A percentile compares a stretch with the other conserved stretches of the same genome.
These are phyloP conservation scores for Astropecten irregularis DNA, from an alignment of 53 echinoderm and acorn worm genomes.

Conservation along the genomic window DNA sequence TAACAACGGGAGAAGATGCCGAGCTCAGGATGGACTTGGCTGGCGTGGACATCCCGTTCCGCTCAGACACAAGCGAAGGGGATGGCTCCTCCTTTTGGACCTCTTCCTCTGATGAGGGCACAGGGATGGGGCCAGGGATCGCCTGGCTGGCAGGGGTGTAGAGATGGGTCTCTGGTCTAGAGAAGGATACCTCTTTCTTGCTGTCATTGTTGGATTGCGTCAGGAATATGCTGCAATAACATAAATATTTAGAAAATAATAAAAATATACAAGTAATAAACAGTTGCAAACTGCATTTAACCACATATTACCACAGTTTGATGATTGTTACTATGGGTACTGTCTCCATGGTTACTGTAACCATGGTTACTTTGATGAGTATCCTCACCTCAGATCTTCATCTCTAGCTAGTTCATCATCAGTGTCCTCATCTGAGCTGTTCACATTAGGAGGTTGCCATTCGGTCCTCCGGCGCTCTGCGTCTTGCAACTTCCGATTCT, in stretches of 20 bases:
- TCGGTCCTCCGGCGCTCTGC: conserved; percentile 77
- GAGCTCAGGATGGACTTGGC: conserved; percentile 67
- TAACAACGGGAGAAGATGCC: conserved; percentile 35
- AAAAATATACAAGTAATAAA: too few relatives aligned
- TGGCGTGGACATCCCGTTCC: background rate
- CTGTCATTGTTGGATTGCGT: conserved; percentile 37
- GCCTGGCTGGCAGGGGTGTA: background rate
- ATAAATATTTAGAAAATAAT: background rate
- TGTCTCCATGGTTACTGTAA: too few relatives aligned
- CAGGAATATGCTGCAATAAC: background rate
- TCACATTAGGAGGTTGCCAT: conserved; percentile 86
- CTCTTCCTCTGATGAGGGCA: background rate
- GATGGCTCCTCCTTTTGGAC: background rate
- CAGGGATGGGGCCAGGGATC: background rate
- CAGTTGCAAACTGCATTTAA: too few relatives aligned
- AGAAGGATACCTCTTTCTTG: conserved; percentile 49
- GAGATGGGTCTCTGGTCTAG: conserved; percentile 25
- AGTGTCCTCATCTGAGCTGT: conserved; percentile 79
- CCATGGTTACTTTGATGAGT: too few relatives aligned
- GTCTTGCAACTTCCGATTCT: conserved; percentile 59
- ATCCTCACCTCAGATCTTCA: conserved; percentile 77
- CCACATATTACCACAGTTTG: too few relatives aligned
- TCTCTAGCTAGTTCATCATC: conserved; percentile 90
- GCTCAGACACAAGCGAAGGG: background rate
- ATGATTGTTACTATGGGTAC: too few relatives aligned